Conservation (phyloP, 2,888 invertebrate genomes). For the Dysmachus trigonus region DNA sequence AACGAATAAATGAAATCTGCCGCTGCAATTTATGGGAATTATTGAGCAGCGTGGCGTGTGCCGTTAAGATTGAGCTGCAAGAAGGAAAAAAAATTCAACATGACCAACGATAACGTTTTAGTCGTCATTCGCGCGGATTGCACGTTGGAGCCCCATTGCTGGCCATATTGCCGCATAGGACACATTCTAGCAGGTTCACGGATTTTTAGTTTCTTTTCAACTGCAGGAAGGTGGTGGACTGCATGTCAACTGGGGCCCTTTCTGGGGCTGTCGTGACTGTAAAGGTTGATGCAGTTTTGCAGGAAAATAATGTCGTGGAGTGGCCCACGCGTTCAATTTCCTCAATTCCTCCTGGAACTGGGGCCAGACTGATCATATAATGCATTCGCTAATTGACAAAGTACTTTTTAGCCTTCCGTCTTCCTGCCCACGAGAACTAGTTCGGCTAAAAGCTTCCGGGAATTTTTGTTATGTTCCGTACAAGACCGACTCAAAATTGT, state of each 20-base stretch:
- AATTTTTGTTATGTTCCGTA: neutral
- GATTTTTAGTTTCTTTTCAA: neutral
- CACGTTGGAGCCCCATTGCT: neutral
- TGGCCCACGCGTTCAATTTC: neutral
- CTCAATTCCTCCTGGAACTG: neutral
- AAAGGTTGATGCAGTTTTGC: neutral
- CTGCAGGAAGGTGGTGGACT: neutral
- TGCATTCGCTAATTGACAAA: neutral
- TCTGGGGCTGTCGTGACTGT: neutral
- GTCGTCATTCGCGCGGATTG: neutral
- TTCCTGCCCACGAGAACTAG: neutral
- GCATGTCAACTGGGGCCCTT: neutral
- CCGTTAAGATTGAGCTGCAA: constrained; percentile 8
- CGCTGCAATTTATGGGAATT: constrained; percentile 21
- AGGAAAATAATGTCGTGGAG: neutral
- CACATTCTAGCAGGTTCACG: neutral
- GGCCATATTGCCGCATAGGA: neutral
- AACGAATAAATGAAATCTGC: neutral
- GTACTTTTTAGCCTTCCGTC: neutral
- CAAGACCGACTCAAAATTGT: neutral
- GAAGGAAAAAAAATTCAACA: neutral
- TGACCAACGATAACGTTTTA: neutral
- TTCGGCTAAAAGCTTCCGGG: neutral
- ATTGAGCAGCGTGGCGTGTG: constrained; percentile 23
- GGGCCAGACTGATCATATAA: neutral